Evolutionary conservation across 2,888 invertebrate genomes (phyloP), one percentile per base, ranked within the genome.

Genomic region (Globia sparganii): DNA sequence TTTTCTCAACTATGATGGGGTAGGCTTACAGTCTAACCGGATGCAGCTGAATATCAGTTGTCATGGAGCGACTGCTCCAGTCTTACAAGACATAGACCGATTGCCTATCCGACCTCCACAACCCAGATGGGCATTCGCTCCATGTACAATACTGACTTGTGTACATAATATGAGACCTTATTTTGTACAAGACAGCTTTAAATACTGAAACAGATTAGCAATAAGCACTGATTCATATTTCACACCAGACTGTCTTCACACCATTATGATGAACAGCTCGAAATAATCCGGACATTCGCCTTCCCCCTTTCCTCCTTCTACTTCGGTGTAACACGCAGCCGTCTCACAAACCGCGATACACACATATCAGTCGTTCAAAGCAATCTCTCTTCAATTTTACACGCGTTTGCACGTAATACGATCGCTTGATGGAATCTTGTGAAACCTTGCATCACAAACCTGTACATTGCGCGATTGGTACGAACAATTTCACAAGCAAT

Each of bases 381-480:
- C 95, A 95, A 95, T 95, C 93, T 94, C 94, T 91, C 91, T 91
- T 92, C 95, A 96, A 96, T 96, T 96, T 96, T 93, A 95, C 95
- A 95, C 95, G 94, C 94, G 93, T 94, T 94, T 94, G 93, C 91
- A 92, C 94, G 93, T 94, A 95, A 96, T 90, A 87, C 92, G 92
- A 94, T 94, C 93, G 89, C 83, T 82, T 89, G 93, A 92, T 88
- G 90, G 93, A 89, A 92, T 91, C 77, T 84, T 86, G 86, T 82
- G 81, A 84, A 73, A 84, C 75, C 78, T 75, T 69, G 69, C 74
- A 64, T 40, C 66, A 74, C 59, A 75, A 72, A 56, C 70, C 77
- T 78, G 70, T 87, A 86, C 87, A 88, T 88, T 87, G 88, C 91
- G 46, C 69, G 49, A 68, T 80, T 71, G 71, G 18, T 31, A 53